These are phyloP conservation scores for Bos indicus DNA, from an alignment of 2,113 vertebrate species.

Conservation along the genomic window DNA sequence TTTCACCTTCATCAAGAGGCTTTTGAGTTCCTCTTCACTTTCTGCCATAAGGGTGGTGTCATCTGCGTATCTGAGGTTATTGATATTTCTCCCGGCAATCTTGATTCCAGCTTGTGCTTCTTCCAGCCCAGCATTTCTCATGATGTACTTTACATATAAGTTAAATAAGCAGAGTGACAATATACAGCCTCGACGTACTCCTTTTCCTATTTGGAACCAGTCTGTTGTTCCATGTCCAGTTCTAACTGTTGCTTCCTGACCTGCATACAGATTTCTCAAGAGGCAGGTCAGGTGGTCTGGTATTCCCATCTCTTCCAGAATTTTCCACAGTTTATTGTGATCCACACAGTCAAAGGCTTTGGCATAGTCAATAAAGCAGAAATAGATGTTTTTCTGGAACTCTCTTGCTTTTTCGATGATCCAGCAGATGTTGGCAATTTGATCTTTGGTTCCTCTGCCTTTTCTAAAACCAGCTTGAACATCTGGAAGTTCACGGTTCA, in stretches of 20 bases:
- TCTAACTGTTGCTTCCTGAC: background rate
- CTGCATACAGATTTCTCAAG: background rate
- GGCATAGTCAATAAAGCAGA: background rate
- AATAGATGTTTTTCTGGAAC: background rate
- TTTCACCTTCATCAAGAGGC: background rate
- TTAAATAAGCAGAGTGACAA: background rate
- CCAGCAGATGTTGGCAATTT: no score
- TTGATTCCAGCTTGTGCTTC: background rate
- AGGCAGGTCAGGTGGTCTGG: background rate
- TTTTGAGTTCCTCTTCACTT: background rate
- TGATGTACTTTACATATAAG: background rate
- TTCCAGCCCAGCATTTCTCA: background rate
- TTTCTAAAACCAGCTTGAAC: no score
- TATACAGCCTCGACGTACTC: background rate
- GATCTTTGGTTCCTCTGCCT: no score
- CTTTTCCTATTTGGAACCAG: background rate
- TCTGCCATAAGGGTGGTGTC: background rate
- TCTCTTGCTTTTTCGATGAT: no score
- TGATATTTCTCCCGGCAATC: background rate
- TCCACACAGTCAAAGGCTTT: background rate
- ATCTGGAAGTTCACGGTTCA: no score
- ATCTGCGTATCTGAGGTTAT: background rate
- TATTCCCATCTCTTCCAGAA: background rate
- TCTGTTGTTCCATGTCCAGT: background rate
- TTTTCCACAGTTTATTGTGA: background rate